Base-by-base conservation (phyloP, 2,113 vertebrate genomes). In the Scomber scombrus region DNA sequence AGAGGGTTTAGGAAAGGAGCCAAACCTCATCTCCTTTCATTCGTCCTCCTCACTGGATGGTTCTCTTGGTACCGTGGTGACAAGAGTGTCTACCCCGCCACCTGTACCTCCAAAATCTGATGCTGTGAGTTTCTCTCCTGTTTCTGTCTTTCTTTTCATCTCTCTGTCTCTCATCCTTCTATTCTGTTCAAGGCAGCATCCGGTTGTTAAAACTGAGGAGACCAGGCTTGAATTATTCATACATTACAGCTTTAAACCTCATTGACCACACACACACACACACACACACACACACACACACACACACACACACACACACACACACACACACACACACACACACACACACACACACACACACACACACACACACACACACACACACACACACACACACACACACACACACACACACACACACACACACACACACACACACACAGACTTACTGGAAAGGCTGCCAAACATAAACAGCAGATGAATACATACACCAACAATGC, bases 61-160 rank as follows among this genome's bases (percentile, higher is more conserved):
- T 8, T 88, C 92, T 11, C 56, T 92, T 29, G 93, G 94, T 72
- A 95, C 85, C 56, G 75, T 95, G 65, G 92, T 93, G 78, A 89
- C 93, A 0, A 91, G 92, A 71, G 95, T 96, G 57, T 87, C 95
- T 0, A 94, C 90, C 2, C 96, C 98, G 0, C 98, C 98, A 6
- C 98, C 98, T 0, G 95, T 99, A 43, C 98, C 98, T n/a, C 98
- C 98, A 81, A 99, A 99, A 85, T 99, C 98, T 2, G 97, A 99
- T 92, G 98, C 98, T 95, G 98, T 99, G 95, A 98, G 98, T 96
- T 47, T 75, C 40, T 23, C 71, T 74, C 56, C 21, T 3, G n/a
- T 58, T 67, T 21, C 16, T 43, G 66, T 63, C 73, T 78, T 49
- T 52, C 14, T 56, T 21, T 67, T 11, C 14, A 1, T 79, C 74